Base-by-base conservation (phyloP, 2,888 invertebrate genomes). In the Crepidodera aurea region DNA sequence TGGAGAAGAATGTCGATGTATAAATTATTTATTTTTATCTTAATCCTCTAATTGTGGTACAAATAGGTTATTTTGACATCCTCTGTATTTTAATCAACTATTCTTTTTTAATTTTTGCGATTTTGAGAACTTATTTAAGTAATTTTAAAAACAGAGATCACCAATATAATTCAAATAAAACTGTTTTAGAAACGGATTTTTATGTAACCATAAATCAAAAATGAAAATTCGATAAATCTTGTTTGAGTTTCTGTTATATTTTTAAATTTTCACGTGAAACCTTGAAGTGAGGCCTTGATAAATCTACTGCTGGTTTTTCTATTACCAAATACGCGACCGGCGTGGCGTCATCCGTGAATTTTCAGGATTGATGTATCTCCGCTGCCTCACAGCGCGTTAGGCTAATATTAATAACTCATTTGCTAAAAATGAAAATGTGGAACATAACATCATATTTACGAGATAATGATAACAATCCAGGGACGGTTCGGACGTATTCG, bases 341-440 rank as follows among this genome's bases (percentile, higher is more conserved):
- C 22, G 22, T 22, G 32, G 12, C 37, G 37, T 46, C 18, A 12
- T 12, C 16, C n/a, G 12, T 8, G 13, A 12, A 12, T 25, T 46
- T 46, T 27, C 12, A 12, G 29, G 40, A 44, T 55, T 55, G 44
- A 55, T 55, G 55, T 44, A 55, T 55, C 27, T 13, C 15, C 22
- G 5, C 25, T 10, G n/a, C 25, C 51, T 6, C 39, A 25, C 51
- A 19, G 15, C n/a, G 27, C 13, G 25, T 39, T 53, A 44, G 27
- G 29, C 44, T 55, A 46, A 55, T 27, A 44, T 55, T 55, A 55
- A 55, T 55, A 55, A 55, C 55, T 29, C 55, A 55, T 55, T 55
- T 40, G 55, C 55, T 55, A 55, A 55, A 55, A 55, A 55, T 55
- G 55, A 55, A 44, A 55, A 55, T 44, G 44, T 18, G 44, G 44